phyloP scores from a whole-genome alignment of 2,888 invertebrate genomes.

The Geophilus truncorum region DNA sequence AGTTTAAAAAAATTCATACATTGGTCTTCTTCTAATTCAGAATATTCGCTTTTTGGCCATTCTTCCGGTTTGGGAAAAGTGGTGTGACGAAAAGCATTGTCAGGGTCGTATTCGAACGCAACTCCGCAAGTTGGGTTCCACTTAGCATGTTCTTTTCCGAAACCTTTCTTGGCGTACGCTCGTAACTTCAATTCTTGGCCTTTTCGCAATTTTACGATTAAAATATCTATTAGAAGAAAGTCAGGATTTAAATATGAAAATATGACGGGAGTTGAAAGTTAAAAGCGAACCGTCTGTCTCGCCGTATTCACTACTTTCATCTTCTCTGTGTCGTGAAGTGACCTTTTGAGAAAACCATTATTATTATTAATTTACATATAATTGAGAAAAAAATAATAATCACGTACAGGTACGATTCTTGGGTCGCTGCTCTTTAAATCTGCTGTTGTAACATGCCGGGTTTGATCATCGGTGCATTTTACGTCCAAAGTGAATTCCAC shows the following conservation, averaged over 20 bases:
- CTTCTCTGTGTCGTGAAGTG: slow-evolving; percentile 84
- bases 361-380: too few species aligned
- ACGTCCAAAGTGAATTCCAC: slow-evolving; percentile 97
- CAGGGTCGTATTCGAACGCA: slow-evolving; percentile 98
- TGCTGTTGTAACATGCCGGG: slow-evolving; percentile 91
- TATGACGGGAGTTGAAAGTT: background rate
- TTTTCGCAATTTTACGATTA: slow-evolving; percentile 66
- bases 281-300: slow-evolving; percentile 72
- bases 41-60: slow-evolving; percentile 98
- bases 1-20: slow-evolving; percentile 54
- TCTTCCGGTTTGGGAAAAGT: slow-evolving; percentile 93
- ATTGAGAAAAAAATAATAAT: too few species aligned
- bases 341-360: slow-evolving; percentile 48
- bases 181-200: slow-evolving; percentile 89
- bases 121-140: slow-evolving; percentile 99
- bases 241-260: slow-evolving; percentile 29
- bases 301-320: slow-evolving; percentile 88
- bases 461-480: slow-evolving; percentile 89
- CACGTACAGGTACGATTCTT: slow-evolving; percentile 76
- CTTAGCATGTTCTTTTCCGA: slow-evolving; percentile 99
- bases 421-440: slow-evolving; percentile 89
- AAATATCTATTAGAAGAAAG: slow-evolving; percentile 54
- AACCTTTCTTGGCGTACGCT: slow-evolving; percentile 94
- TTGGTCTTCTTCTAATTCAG: slow-evolving; percentile 85
- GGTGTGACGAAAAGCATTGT: slow-evolving; percentile 93